Conservation (phyloP, 2,888 invertebrate species). For the Operophtera brumata region DNA sequence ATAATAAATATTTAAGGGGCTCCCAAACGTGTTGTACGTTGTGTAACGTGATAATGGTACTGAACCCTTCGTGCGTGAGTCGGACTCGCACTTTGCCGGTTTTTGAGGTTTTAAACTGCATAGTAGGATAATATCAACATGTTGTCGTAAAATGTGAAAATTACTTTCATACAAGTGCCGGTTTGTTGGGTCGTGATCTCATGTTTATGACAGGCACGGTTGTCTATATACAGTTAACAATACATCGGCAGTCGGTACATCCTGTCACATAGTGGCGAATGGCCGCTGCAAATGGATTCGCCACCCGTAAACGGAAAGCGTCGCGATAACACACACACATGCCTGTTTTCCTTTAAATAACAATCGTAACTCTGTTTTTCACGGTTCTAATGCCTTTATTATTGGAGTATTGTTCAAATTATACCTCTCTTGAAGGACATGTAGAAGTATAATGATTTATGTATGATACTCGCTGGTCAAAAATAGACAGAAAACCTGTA, state of each 20-base stretch:
- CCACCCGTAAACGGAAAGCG: constrained; percentile 42
- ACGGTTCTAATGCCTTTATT: constrained; percentile 2
- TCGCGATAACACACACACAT: constrained; percentile 40
- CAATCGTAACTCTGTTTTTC: constrained; percentile 1
- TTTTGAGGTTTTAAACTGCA: neutral
- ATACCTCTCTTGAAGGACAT: neutral
- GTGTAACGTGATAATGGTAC: too few species aligned
- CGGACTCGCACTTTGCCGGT: too few species aligned
- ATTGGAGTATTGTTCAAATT: neutral
- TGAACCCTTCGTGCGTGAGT: too few species aligned
- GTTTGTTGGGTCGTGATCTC: neutral
- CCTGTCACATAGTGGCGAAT: constrained; percentile 32
- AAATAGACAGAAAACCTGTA: neutral
- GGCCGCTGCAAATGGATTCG: constrained; percentile 46
- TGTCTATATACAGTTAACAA: constrained; percentile 36
- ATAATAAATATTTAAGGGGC: too few species aligned
- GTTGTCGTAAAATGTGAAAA: too few species aligned
- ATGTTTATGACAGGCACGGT: constrained; percentile 22
- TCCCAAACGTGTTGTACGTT: too few species aligned
- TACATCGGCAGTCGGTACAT: constrained; percentile 39
- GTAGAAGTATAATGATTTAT: neutral
- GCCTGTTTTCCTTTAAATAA: constrained; percentile 44
- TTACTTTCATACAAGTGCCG: neutral
- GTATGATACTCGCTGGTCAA: neutral
- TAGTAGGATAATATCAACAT: too few species aligned